A percentile compares a stretch with the other conserved stretches of the same genome.
These are phyloP conservation scores for Helicoverpa zea DNA, from an alignment of 1,140 invertebrate genomes.

Conservation along the genomic window DNA sequence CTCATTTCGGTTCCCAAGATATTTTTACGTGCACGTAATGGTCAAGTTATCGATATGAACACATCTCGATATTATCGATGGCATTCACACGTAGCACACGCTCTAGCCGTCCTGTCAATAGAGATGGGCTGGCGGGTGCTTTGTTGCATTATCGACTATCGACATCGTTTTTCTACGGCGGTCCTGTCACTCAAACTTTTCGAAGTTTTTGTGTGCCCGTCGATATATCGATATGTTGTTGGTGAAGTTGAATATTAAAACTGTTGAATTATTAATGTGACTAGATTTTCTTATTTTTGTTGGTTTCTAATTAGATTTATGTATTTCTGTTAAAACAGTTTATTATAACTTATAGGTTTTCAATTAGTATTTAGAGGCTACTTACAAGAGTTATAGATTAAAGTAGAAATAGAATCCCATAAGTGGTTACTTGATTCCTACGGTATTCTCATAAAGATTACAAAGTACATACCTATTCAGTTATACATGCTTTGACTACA, in stretches of 20 bases:
- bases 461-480: no score
- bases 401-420: no score
- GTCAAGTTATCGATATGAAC: constrained; percentile 77
- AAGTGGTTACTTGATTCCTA: no score
- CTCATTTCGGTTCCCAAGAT: constrained; percentile 73
- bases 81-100: constrained; percentile 86
- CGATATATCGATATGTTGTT: constrained; percentile 73
- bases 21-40: constrained; percentile 79
- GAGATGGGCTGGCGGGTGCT: constrained; percentile 79
- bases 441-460: no score
- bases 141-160: constrained; percentile 81
- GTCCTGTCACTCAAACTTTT: constrained; percentile 84
- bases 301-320: not conserved
- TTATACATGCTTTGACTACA: no score
- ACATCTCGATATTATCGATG: constrained; percentile 82
- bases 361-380: no score
- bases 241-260: constrained; percentile 35
- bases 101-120: constrained; percentile 79
- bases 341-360: no score
- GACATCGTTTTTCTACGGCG: constrained; percentile 82
- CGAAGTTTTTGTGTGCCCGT: constrained; percentile 74
- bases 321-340: not conserved
- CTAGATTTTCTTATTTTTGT: not conserved
- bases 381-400: no score
- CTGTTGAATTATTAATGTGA: not conserved